These are phyloP conservation scores for Asarcornis scutulata DNA, from an alignment of 2,113 vertebrate species.

Conservation along the genomic window DNA sequence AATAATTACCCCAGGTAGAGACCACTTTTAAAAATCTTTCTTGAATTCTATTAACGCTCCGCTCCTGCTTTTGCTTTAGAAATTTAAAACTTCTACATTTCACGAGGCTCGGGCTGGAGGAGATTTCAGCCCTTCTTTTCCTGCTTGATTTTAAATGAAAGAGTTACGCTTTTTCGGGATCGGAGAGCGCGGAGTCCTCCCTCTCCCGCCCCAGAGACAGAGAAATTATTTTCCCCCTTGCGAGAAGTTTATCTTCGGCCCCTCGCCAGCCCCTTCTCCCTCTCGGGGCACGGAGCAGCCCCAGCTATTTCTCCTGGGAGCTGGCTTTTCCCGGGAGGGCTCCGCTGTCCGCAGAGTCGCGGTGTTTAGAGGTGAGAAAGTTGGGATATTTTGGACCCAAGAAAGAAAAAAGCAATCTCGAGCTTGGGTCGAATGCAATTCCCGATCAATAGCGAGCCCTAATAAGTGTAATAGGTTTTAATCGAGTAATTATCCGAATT, in stretches of 20 bases:
- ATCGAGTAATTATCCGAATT: conserved; percentile 96
- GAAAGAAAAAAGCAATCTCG: conserved; percentile 81
- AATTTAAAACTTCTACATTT: not conserved
- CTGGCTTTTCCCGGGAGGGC: not conserved
- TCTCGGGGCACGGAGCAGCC: not conserved
- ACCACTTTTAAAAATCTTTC: not conserved
- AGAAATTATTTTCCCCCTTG: not conserved
- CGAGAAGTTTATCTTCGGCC: not conserved
- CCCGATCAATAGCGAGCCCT: conserved; percentile 86
- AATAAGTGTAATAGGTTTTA: conserved; percentile 95
- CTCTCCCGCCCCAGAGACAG: not conserved
- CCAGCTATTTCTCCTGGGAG: not conserved
- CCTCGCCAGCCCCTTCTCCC: not conserved
- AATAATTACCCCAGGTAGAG: not conserved
- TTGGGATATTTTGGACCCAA: conserved; percentile 59
- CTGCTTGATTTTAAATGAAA: not conserved
- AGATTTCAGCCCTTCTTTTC: not conserved
- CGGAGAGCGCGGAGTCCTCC: not conserved
- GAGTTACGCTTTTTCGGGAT: rapidly evolving
- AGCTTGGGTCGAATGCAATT: conserved; percentile 82
- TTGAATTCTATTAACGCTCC: not conserved
- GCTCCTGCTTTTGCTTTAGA: not conserved
- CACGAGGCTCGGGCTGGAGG: not conserved
- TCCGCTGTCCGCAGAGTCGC: not conserved
- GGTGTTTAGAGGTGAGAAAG: conserved; percentile 53